These are phyloP conservation scores for Microcaecilia unicolor DNA, from an alignment of 2,797 vertebrate genomes.

Conservation along the genomic window DNA sequence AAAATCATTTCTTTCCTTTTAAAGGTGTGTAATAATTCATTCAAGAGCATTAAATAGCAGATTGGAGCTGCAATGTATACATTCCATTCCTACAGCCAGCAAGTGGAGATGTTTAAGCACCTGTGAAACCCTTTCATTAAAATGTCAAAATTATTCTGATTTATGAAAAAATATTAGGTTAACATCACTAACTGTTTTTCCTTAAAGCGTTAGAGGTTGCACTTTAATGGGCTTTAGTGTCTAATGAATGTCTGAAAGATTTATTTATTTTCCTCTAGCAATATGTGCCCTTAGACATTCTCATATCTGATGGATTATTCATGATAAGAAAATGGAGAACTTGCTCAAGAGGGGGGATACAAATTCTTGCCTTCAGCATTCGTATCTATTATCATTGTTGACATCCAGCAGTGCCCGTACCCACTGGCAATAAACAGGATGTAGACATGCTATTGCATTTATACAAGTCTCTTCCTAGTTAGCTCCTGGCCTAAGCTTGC, in stretches of 20 bases:
- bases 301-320: constrained; percentile 2
- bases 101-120: too few relatives aligned
- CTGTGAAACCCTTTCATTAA: too few relatives aligned
- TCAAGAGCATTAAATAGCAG: too few relatives aligned
- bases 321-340: background rate
- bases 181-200: background rate
- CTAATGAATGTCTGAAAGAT: background rate
- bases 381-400: background rate
- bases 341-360: constrained; percentile 5
- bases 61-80: too few relatives aligned
- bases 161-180: too few relatives aligned
- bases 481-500: constrained; percentile 1
- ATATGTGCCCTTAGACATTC: background rate
- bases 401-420: constrained; percentile 6
- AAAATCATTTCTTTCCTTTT: too few relatives aligned
- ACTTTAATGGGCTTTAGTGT: constrained; percentile 3
- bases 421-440: constrained; percentile 1
- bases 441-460: constrained; percentile 7
- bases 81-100: too few relatives aligned
- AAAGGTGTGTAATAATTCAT: too few relatives aligned
- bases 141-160: too few relatives aligned
- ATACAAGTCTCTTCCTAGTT: background rate
- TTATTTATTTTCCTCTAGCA: constrained; percentile 12
- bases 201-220: background rate
- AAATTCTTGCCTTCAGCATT: constrained; percentile 9